A percentile compares a stretch with the other conserved stretches of the same genome.
phyloP scores from a whole-genome alignment of 2,113 vertebrate genomes.

The Heterotilapia buettikoferi region DNA sequence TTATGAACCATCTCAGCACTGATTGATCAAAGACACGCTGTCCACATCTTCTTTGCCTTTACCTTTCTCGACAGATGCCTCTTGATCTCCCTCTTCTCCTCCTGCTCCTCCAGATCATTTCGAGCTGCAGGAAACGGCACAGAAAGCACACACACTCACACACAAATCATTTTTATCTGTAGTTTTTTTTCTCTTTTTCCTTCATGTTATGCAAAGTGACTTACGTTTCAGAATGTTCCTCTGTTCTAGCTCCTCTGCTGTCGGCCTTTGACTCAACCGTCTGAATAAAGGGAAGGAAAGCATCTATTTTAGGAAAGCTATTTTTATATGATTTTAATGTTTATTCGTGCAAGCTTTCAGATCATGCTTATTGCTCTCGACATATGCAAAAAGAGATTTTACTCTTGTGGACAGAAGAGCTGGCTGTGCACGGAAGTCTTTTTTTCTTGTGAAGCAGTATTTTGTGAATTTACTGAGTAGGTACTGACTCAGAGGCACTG shows the following conservation, averaged over 20 bases:
- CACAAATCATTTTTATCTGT: background rate
- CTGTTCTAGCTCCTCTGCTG: slow-evolving; percentile 95
- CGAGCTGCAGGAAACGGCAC: slow-evolving; percentile 73
- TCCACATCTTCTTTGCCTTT: background rate
- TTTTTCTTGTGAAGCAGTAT: background rate
- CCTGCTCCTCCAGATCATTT: slow-evolving; percentile 94
- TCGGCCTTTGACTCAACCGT: slow-evolving; percentile 94
- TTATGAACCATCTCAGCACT: background rate
- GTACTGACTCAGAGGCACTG: background rate
- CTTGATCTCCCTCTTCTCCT: slow-evolving; percentile 97
- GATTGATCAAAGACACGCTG: background rate
- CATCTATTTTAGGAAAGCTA: background rate
- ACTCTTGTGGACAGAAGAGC: background rate
- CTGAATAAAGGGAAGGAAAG: slow-evolving; percentile 66
- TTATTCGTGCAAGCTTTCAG: background rate
- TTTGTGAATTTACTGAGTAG: background rate
- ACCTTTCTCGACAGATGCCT: slow-evolving; percentile 93
- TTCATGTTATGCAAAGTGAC: slow-evolving; percentile 36
- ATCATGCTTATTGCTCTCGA: background rate
- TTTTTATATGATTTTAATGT: background rate
- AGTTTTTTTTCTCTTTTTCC: background rate
- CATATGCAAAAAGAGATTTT: background rate
- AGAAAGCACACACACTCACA: background rate
- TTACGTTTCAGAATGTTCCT: slow-evolving; percentile 98
- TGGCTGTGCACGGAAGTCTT: background rate